Conservation (phyloP, 2,113 vertebrate genomes). For the Malurus cyaneus region DNA sequence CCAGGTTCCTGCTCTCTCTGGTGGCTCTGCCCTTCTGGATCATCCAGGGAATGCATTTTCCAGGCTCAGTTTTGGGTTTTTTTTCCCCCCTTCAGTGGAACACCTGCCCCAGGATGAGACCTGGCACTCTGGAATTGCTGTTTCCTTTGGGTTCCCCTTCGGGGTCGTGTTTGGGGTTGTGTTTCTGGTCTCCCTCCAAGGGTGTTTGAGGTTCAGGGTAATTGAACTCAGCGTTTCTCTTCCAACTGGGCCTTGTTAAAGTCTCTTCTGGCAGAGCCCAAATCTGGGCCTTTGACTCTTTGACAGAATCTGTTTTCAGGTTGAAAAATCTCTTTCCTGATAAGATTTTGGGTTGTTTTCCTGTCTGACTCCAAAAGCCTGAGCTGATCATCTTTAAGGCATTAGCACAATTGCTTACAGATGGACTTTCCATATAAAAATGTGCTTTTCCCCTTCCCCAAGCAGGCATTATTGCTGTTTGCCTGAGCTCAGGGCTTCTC, state of each 20-base stretch:
- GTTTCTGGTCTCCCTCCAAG: background rate
- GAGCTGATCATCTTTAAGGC: conserved; percentile 23
- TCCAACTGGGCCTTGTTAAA: background rate
- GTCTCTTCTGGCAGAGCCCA: background rate
- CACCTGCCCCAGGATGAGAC: background rate
- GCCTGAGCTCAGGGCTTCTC: background rate
- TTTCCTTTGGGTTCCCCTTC: background rate
- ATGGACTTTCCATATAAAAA: background rate
- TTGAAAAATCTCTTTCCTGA: conserved; percentile 18
- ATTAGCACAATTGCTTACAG: conserved; percentile 39
- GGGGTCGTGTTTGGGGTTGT: background rate
- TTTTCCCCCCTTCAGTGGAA: background rate
- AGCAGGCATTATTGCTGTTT: background rate
- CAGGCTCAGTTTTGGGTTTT: background rate
- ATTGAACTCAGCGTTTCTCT: background rate
- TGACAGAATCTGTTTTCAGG: background rate
- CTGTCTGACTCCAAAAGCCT: background rate
- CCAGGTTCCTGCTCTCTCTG: background rate
- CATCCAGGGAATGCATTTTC: background rate
- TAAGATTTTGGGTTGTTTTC: conserved; percentile 16
- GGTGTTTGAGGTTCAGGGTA: background rate
- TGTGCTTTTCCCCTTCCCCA: background rate
- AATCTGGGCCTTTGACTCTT: background rate
- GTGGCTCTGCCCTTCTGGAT: fast-evolving
- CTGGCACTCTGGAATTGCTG: fast-evolving